These are phyloP conservation scores for Pardalotus punctatus DNA, from an alignment of 2,113 vertebrate genomes.

Conservation along the genomic window DNA sequence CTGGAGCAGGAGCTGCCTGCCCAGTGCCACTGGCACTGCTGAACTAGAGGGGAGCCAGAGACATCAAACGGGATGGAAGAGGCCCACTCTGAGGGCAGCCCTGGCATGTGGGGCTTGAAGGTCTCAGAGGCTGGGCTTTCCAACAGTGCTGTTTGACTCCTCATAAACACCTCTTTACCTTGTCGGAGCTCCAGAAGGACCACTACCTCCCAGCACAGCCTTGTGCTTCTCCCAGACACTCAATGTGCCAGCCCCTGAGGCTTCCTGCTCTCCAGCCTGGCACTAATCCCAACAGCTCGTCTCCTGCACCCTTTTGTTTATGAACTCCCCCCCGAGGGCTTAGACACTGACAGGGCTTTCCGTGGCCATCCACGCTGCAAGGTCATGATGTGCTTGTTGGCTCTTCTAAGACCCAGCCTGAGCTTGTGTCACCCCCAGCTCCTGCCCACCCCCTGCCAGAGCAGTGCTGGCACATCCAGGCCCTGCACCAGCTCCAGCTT, in stretches of 20 bases:
- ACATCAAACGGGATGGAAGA: fast-evolving
- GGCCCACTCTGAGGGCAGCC: fast-evolving
- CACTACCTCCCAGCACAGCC: background rate
- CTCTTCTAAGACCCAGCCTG: background rate
- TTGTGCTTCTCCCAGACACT: background rate
- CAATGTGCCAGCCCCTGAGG: fast-evolving
- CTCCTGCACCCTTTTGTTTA: background rate
- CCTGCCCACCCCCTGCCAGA: background rate
- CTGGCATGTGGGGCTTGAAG: background rate
- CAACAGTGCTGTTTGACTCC: background rate
- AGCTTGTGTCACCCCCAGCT: background rate
- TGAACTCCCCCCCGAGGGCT: background rate
- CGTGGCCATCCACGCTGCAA: background rate
- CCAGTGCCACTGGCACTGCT: background rate
- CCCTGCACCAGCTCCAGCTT: fast-evolving
- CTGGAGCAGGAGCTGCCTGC: background rate
- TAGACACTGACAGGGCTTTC: too few relatives aligned
- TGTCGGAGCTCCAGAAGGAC: background rate
- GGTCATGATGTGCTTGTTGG: fast-evolving
- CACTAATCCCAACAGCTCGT: background rate
- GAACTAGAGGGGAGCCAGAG: background rate
- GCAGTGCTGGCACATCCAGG: background rate
- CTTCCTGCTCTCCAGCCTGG: background rate
- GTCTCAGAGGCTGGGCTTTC: background rate
- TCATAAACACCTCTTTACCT: background rate